These are phyloP conservation scores for Zhuqinia jingwanae DNA, from an alignment of 2,888 invertebrate genomes.

Conservation along the genomic window DNA sequence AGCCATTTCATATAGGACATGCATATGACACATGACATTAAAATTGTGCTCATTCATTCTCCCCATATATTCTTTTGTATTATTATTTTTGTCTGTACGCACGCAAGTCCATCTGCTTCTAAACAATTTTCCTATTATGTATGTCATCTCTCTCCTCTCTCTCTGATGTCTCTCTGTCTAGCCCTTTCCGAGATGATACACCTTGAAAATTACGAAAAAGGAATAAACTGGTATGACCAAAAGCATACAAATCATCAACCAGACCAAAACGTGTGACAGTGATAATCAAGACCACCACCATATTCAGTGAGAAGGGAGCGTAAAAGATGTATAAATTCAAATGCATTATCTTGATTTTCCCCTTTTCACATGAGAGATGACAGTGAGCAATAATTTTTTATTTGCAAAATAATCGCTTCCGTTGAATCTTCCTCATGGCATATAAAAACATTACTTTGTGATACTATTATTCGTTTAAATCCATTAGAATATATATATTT, in stretches of 20 bases:
- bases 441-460: no score
- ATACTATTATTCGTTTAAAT: no score
- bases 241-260: conserved; percentile 63
- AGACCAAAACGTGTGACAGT: conserved; percentile 60
- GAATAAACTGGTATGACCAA: conserved; percentile 59
- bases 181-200: neutral
- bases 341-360: conserved; percentile 28
- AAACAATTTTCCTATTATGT: no score
- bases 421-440: conserved; percentile 43
- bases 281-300: conserved; percentile 67
- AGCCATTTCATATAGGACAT: no score
- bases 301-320: conserved; percentile 53
- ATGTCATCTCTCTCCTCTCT: neutral
- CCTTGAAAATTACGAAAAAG: conserved; percentile 64
- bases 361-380: conserved; percentile 25
- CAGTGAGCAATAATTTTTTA: neutral
- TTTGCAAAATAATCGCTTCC: conserved; percentile 38
- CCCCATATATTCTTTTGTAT: neutral
- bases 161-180: conserved; percentile 3
- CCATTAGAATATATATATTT: no score
- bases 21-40: neutral
- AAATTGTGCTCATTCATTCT: neutral
- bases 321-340: conserved; percentile 1
- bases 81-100: neutral
- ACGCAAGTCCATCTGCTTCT: no score